Evolutionary conservation across 2,888 invertebrate genomes (phyloP).

Genomic region (Drosophila tripunctata): DNA sequence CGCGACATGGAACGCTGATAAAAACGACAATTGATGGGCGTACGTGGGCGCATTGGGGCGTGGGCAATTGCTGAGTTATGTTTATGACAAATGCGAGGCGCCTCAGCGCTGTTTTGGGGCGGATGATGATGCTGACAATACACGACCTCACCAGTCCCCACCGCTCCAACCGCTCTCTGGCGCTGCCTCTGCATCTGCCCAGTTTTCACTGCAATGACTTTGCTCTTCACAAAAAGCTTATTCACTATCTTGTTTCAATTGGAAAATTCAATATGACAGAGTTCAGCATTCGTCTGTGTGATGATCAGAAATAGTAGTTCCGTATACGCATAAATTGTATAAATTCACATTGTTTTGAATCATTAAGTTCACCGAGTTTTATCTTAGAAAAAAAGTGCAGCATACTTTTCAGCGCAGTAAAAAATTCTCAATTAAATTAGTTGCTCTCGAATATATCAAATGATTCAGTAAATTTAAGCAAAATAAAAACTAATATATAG

Average conservation of each 20-base stretch:
- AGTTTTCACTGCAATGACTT: not conserved
- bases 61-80: constrained; percentile 80
- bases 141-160: not conserved
- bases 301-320: no score
- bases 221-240: not conserved
- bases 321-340: no score
- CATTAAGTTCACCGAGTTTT: no score
- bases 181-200: not conserved
- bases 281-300: no score
- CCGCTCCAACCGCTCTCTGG: not conserved
- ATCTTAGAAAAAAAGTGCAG: not conserved
- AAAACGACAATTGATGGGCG: constrained; percentile 80
- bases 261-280: no score
- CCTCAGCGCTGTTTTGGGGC: constrained; percentile 23
- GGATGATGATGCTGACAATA: constrained; percentile 35
- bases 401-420: not conserved
- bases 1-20: constrained; percentile 74
- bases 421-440: no score
- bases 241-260: no score
- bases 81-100: constrained; percentile 72
- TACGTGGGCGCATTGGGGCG: constrained; percentile 74
- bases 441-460: no score
- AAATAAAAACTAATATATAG: no score
- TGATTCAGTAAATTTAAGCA: no score
- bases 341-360: no score